Evolutionary conservation across 2,113 vertebrate genomes (phyloP).

Genomic region (Candoia aspera): DNA sequence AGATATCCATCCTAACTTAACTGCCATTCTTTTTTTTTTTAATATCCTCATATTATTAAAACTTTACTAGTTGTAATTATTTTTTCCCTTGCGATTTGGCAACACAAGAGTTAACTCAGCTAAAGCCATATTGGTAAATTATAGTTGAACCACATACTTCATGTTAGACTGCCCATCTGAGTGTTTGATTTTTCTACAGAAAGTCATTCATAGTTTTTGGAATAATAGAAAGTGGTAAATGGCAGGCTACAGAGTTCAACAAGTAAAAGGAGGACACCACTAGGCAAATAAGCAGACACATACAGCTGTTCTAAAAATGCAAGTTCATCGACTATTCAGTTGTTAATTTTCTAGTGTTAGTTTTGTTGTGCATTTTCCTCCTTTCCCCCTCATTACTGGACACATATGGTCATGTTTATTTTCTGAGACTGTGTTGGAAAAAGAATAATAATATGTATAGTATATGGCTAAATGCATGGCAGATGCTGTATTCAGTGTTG

Average conservation of each 20-base stretch:
- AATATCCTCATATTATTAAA: slow-evolving; percentile 37
- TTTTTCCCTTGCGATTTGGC: slow-evolving; percentile 55
- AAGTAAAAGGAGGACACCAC: slow-evolving; percentile 61
- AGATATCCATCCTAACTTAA: slow-evolving; percentile 51
- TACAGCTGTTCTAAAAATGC: slow-evolving; percentile 29
- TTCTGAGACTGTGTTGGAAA: slow-evolving; percentile 24
- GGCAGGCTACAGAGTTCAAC: slow-evolving; percentile 59
- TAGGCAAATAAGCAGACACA: slow-evolving; percentile 52
- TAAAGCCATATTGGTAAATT: slow-evolving; percentile 77
- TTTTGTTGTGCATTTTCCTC: slow-evolving; percentile 30
- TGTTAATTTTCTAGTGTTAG: slow-evolving; percentile 41
- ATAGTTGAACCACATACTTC: slow-evolving; percentile 73
- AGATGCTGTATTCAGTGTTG: slow-evolving; percentile 46
- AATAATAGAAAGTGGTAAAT: slow-evolving; percentile 63
- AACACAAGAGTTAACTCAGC: slow-evolving; percentile 76
- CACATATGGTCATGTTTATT: slow-evolving; percentile 21
- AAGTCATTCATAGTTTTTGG: slow-evolving; percentile 64
- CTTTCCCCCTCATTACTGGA: slow-evolving; percentile 16
- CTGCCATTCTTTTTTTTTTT: slow-evolving; percentile 40
- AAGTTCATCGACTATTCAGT: slow-evolving; percentile 28
- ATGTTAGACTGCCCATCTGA: slow-evolving; percentile 73
- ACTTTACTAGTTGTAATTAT: slow-evolving; percentile 44
- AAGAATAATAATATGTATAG: slow-evolving; percentile 44
- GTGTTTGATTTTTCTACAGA: slow-evolving; percentile 70
- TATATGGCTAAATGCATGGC: slow-evolving; percentile 53